Base-by-base conservation (phyloP, 2,113 vertebrate species). In the Plecturocebus donacophilus region DNA sequence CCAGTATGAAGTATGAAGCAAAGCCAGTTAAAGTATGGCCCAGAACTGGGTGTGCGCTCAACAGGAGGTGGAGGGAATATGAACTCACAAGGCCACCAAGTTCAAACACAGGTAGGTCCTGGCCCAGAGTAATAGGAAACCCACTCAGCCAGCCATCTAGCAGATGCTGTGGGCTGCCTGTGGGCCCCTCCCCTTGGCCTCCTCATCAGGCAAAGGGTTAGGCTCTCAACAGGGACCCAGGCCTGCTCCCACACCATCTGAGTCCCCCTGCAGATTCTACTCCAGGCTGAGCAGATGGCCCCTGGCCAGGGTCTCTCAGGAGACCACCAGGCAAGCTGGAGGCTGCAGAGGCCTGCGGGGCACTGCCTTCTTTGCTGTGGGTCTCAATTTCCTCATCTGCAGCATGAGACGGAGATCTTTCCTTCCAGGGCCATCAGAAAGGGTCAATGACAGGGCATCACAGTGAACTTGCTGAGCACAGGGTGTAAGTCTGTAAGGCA, bases 11-110 rank as follows among this genome's bases (percentile, higher is more conserved):
- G n/a, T n/a, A n/a, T n/a, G n/a, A n/a, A n/a, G n/a, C n/a, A n/a
- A n/a, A n/a, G n/a, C n/a, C n/a, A n/a, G n/a, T 8, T 40, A 47
- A 75, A 82, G 14, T 25, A 5, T 25, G 16, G 82, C 68, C 47
- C 30, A 27, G 20, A 75, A 42, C 8, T 27, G 25, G n/a, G 19
- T 64, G 19, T 54, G 42, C 8, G 54, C 54, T 87, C 20, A 5
- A 54, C 0, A 45, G 30, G 19, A 0, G 4, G 71, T 2, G 1
- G 23, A 30, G 23, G 42, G 42, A 16, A 30, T 35, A 25, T 30
- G 61, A n/a, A 21, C 89, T 64, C 42, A 17, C 32, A 32, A 13
- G 4, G 20, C 25, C 1, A 40, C 32, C 13, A 66, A 54, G n/a
- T 66, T 87, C 94, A 82, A 40, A 54, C 2, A 21, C 38, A 16